Conservation (phyloP, 2,888 invertebrate species). For the Apamea sordens region DNA sequence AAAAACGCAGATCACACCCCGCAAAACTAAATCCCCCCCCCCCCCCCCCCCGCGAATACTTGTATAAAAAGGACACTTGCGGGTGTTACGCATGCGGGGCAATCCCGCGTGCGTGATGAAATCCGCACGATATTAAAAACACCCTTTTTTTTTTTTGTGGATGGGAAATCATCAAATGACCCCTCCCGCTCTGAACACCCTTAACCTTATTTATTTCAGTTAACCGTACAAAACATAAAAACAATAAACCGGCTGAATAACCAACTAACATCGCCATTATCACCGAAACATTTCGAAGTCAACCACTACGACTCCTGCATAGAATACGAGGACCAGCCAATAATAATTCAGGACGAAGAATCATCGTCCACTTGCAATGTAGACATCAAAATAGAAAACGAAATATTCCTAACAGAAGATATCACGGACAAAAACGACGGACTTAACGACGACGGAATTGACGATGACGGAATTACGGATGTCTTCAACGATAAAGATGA, state of each 20-base stretch:
- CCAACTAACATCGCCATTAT: slow-evolving; percentile 68
- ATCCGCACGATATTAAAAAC: too few species aligned
- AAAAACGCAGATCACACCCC: too few species aligned
- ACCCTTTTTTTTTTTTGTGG: too few species aligned
- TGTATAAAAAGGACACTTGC: too few species aligned
- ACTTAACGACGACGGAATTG: slow-evolving; percentile 13
- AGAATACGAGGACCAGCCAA: slow-evolving; percentile 38
- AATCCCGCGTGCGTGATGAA: too few species aligned
- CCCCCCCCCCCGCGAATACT: too few species aligned
- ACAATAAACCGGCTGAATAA: slow-evolving; percentile 75
- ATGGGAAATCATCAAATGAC: too few species aligned
- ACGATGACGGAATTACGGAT: slow-evolving; percentile 19
- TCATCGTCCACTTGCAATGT: slow-evolving; percentile 40
- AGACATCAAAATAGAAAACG: slow-evolving; percentile 66
- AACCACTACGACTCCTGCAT: slow-evolving; percentile 70
- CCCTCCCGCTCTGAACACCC: too few species aligned
- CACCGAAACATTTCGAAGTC: slow-evolving; percentile 56
- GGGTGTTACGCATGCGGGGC: too few species aligned
- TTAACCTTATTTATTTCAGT: slow-evolving; percentile 71
- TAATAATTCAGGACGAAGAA: slow-evolving; percentile 23
- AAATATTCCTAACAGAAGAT: slow-evolving; percentile 65
- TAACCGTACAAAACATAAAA: slow-evolving; percentile 75
- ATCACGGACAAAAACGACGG: slow-evolving; percentile 43
- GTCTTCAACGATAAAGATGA: slow-evolving; percentile 29
- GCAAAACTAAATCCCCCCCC: too few species aligned